Percentiles rank a stretch among this genome's conserved stretches.
Conservation (phyloP, 2,888 invertebrate species). For the Tortricodes alternella region DNA sequence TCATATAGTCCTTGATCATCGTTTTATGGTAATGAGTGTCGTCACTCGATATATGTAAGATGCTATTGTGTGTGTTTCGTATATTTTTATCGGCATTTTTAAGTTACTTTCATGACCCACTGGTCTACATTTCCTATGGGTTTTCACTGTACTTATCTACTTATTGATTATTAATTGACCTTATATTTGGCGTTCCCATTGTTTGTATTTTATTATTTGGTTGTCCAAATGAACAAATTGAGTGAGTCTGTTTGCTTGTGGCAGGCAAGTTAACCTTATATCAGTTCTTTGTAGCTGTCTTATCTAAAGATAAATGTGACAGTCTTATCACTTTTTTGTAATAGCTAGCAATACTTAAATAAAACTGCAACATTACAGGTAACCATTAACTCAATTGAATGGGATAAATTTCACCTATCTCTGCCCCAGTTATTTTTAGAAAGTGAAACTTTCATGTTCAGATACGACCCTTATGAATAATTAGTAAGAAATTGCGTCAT, state of each 20-base stretch:
- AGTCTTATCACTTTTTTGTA: background rate
- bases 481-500: too few species aligned
- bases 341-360: background rate
- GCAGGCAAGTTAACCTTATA: conserved; percentile 7
- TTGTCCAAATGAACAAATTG: background rate
- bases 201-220: background rate
- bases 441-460: conserved; percentile 27
- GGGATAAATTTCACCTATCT: conserved; percentile 9
- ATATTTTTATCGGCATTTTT: background rate
- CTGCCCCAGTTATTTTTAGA: conserved; percentile 22
- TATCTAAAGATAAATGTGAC: conserved; percentile 23
- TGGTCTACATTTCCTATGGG: conserved; percentile 11
- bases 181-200: background rate
- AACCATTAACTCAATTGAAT: conserved; percentile 1
- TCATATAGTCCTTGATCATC: conserved; percentile 55
- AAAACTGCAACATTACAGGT: background rate
- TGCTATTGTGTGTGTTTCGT: background rate
- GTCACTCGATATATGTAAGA: conserved; percentile 13
- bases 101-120: conserved; percentile 23
- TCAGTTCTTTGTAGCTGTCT: conserved; percentile 21
- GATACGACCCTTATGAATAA: too few species aligned
- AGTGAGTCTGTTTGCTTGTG: background rate
- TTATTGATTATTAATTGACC: conserved; percentile 1
- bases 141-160: background rate
- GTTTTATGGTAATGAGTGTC: conserved; percentile 48